A percentile compares a stretch with the other conserved stretches of the same genome.
Conservation (phyloP, 2,888 invertebrate species). For the Poecilobothrus nobilitatus region DNA sequence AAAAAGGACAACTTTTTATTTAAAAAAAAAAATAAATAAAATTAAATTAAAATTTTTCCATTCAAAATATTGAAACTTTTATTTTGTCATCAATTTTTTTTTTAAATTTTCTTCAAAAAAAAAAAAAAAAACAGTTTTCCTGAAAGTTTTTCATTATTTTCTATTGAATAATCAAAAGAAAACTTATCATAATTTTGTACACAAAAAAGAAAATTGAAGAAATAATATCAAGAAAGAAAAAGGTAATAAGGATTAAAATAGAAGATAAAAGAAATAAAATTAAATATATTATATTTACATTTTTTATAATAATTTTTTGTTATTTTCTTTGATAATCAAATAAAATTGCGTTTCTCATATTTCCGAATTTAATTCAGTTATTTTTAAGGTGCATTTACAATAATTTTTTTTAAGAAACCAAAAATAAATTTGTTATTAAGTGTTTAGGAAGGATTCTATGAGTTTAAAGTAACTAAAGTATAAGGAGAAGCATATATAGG, state of each 20-base stretch:
- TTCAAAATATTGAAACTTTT: no score
- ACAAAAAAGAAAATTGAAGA: neutral
- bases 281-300: neutral
- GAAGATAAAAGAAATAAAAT: conserved; percentile 5
- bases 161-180: neutral
- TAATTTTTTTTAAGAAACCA: no score
- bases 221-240: neutral
- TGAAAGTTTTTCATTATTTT: no score
- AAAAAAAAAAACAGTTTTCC: no score
- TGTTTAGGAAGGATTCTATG: no score
- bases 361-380: neutral
- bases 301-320: neutral
- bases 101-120: neutral
- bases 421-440: no score
- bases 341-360: neutral
- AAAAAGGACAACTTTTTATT: neutral
- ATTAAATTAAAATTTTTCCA: no score
- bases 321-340: neutral
- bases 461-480: no score
- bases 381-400: no score
- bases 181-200: neutral
- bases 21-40: neutral
- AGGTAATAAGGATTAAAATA: neutral
- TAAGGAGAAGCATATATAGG: no score
- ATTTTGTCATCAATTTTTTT: neutral